Percentiles rank a stretch among this genome's conserved stretches.
Conservation (phyloP, 2,888 invertebrate genomes). For the Dioctria linearis region DNA sequence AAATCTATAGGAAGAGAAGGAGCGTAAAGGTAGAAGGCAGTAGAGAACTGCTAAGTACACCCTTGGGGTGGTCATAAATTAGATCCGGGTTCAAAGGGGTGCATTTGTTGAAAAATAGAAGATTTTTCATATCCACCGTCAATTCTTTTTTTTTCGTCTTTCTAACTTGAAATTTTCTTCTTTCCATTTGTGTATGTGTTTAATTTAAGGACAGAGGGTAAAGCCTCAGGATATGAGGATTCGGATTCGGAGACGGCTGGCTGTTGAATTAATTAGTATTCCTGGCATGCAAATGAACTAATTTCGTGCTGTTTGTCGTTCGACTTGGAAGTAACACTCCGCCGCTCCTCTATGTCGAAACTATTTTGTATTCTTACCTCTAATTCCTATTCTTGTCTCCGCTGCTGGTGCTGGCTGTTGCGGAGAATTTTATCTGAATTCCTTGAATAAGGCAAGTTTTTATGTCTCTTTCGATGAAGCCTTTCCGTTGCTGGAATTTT, state of each 20-base stretch:
- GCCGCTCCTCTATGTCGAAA: background rate
- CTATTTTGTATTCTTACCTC: slow-evolving; percentile 43
- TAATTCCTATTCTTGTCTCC: slow-evolving; percentile 6
- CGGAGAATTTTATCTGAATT: slow-evolving; percentile 37
- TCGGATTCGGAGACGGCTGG: background rate
- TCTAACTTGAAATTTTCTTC: background rate
- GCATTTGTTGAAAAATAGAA: slow-evolving; percentile 27
- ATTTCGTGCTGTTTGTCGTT: slow-evolving; percentile 44
- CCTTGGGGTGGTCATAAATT: slow-evolving; percentile 40
- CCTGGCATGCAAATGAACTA: slow-evolving; percentile 45
- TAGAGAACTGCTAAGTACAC: slow-evolving; percentile 35
- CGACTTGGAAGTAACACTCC: slow-evolving; percentile 7
- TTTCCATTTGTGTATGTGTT: background rate
- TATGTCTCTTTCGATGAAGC: background rate
- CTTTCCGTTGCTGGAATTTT: slow-evolving; percentile 14
- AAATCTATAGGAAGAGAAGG: background rate
- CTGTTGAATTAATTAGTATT: slow-evolving; percentile 39
- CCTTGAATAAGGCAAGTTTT: slow-evolving; percentile 26
- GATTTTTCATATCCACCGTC: slow-evolving; percentile 30
- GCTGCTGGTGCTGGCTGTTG: background rate
- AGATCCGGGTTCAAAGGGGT: slow-evolving; percentile 32
- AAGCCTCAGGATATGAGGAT: slow-evolving; percentile 23
- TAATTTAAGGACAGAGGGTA: background rate
- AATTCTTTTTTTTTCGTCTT: background rate
- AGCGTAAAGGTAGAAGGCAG: slow-evolving; percentile 14